Percentiles rank a stretch among this genome's conserved stretches.
phyloP scores from a whole-genome alignment of 2,113 vertebrate species.

The Dipodomys merriami region DNA sequence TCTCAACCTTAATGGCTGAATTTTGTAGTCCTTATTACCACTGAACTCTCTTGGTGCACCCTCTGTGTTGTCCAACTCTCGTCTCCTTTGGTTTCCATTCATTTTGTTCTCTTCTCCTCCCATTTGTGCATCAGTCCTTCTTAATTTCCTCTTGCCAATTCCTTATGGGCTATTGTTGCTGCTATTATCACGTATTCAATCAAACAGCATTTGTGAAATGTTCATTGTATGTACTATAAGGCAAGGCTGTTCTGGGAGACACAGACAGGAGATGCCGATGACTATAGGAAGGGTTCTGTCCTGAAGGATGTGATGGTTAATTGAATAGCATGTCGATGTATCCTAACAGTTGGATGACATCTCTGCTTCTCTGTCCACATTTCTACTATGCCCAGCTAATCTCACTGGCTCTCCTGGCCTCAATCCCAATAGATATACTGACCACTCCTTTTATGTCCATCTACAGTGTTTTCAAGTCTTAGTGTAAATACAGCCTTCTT shows the following conservation, averaged over 20 bases:
- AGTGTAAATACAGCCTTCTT: neutral
- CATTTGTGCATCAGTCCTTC: neutral
- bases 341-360: neutral
- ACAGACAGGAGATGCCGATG: neutral
- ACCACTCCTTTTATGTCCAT: neutral
- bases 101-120: neutral
- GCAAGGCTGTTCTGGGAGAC: neutral
- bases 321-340: neutral
- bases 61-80: too few species aligned
- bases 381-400: neutral
- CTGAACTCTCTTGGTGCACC: neutral
- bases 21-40: neutral
- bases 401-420: neutral
- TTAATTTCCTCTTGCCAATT: neutral
- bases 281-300: neutral
- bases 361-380: neutral
- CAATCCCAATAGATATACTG: rapidly evolving
- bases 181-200: neutral
- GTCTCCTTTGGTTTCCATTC: neutral
- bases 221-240: neutral
- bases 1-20: neutral
- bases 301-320: neutral
- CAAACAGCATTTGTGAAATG: neutral
- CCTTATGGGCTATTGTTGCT: neutral
- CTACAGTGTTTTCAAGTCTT: neutral